Evolutionary conservation across 2,888 invertebrate genomes (phyloP), one percentile per base, ranked within the genome.

Genomic region (Ephialtes manifestator): DNA sequence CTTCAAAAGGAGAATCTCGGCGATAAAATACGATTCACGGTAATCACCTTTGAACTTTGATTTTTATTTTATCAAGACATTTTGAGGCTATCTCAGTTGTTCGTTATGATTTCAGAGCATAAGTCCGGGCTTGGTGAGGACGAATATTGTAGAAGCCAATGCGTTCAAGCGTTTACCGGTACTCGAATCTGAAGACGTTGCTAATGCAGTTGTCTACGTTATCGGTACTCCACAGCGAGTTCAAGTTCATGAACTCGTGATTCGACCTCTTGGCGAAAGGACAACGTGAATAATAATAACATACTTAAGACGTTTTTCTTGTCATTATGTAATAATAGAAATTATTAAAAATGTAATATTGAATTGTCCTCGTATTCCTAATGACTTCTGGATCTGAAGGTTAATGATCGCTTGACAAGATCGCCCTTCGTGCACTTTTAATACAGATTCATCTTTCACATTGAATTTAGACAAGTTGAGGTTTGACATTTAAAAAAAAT

Each of bases 61-160:
- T 28, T 8, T 51, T n/a, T 51, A 48, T 13, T 48, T 48, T 15
- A 15, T 51, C 5, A 39, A 39, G 39, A 8, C 39, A 10, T 39
- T 39, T 39, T 10, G 4, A 39, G 39, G 39, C 4, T 39, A 24
- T 24, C 24, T 24, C 24, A 24, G 24, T 24, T 24, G 24, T 24
- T 24, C 24, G 2, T 58, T 24, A 31, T 82, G 71, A 77, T 91
- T 90, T 31, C 89, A 96, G 96, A 96, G 96, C 87, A 93, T 96
- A 65, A 96, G 96, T 67, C 96, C 96, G 0, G 96, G 96, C 11
- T 91, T 95, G 87, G 96, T 96, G 24, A 94, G 94, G 70, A 96
- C 96, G 0, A 95, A 95, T 85, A 94, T 95, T 70, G 89, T 94
- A 58, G 91, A 92, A 82, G 93, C 0, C 11, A 10, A 3, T 15